A percentile compares a stretch with the other conserved stretches of the same genome.
phyloP scores from a whole-genome alignment of 2,888 invertebrate species.

The Limnephilus lunatus region DNA sequence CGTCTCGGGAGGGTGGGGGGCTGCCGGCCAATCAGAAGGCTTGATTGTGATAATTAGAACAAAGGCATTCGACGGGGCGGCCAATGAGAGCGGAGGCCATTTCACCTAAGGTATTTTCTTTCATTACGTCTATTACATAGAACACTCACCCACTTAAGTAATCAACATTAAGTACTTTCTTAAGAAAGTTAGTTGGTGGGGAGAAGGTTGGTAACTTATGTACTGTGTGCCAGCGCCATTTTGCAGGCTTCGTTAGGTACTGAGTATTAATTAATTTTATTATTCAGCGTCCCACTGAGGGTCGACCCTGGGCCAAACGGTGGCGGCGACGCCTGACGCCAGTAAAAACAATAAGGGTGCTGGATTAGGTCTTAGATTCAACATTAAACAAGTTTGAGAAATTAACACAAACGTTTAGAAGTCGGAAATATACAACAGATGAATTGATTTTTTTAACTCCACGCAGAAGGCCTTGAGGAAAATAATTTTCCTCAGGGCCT shows the following conservation, averaged over 20 bases:
- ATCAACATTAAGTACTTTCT: not conserved
- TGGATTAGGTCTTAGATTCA: too few species aligned
- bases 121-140: slow-evolving; percentile 68
- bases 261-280: not conserved
- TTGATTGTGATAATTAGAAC: slow-evolving; percentile 80
- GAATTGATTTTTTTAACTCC: too few species aligned
- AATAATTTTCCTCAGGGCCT: too few species aligned
- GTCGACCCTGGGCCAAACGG: not conserved
- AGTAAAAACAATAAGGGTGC: too few species aligned
- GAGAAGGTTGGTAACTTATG: not conserved
- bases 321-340: too few species aligned
- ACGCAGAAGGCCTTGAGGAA: too few species aligned
- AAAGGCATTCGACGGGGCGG: slow-evolving; percentile 58
- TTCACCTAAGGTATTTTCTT: slow-evolving; percentile 70
- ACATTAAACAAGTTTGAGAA: too few species aligned
- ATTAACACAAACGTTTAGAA: too few species aligned
- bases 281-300: not conserved
- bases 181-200: not conserved
- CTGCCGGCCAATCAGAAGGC: slow-evolving; percentile 73
- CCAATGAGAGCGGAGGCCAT: slow-evolving; percentile 69
- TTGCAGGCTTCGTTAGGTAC: not conserved
- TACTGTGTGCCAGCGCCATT: not conserved
- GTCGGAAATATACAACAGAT: too few species aligned
- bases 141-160: not conserved
- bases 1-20: slow-evolving; percentile 71